A percentile compares a stretch with the other conserved stretches of the same genome.
These are phyloP conservation scores for Megalops atlanticus DNA, from an alignment of 2,113 vertebrate genomes.

Conservation along the genomic window DNA sequence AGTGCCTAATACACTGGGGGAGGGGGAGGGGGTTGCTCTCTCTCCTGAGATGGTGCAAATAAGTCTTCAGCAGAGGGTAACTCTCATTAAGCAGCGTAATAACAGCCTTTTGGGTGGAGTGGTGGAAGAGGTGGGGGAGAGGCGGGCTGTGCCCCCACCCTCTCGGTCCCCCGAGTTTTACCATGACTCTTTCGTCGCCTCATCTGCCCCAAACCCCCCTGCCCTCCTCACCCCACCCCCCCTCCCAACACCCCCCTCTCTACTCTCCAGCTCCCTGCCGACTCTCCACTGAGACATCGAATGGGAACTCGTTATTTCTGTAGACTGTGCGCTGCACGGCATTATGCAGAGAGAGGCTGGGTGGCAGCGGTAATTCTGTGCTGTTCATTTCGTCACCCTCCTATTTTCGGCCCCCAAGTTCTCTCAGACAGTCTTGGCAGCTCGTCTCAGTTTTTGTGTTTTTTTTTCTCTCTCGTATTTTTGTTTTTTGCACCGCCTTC, in stretches of 20 bases:
- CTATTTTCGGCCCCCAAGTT: background rate
- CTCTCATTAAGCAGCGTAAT: background rate
- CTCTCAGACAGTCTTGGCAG: background rate
- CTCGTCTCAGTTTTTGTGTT: background rate
- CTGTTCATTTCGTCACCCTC: background rate
- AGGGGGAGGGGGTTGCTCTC: conserved; percentile 1
- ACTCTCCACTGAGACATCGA: background rate
- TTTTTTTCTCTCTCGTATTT: background rate
- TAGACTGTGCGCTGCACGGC: background rate
- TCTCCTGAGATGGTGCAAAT: background rate
- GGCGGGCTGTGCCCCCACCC: too few species aligned
- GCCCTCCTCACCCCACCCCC: background rate
- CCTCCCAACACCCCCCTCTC: too few species aligned
- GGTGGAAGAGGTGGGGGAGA: background rate
- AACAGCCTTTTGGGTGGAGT: too few species aligned
- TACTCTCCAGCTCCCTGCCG: background rate
- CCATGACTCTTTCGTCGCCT: too few species aligned
- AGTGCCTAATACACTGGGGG: background rate
- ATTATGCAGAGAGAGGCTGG: background rate
- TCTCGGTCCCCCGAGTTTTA: too few species aligned
- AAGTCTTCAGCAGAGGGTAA: background rate
- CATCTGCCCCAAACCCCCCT: too few species aligned
- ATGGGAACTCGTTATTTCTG: background rate
- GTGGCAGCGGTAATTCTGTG: background rate
- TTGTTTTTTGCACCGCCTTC: too few species aligned